Evolutionary conservation across 1,140 invertebrate genomes (phyloP), one percentile per base, ranked within the genome.

Genomic region (Parapsyche elsis): DNA sequence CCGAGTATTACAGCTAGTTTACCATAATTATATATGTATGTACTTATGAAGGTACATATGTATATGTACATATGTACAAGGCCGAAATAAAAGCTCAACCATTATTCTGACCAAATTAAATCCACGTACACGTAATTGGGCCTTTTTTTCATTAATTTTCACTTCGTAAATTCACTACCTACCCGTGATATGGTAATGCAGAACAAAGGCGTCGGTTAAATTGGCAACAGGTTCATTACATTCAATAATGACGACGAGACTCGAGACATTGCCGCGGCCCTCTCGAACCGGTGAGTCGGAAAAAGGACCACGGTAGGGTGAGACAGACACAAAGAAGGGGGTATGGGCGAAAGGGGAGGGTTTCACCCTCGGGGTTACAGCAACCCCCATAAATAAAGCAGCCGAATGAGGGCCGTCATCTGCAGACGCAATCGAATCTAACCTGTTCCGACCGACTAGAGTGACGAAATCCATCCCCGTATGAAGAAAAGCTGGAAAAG

Each of bases 381-480:
- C 73, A 46, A 77, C 73, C 71, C 12, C 71, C 81, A 82, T 82
- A 82, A 82, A 82, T 82, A 82, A 82, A 78, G 24, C 74, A 26
- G 7, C 78, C 77, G 75, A 79, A 82, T 82, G 76, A 82, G 81
- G 45, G 73, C 49, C 78, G 81, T 82, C 81, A 82, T 80, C 73
- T 80, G 78, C 81, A 82, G 78, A 61, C 81, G 59, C 59, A 61
- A 61, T 61, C 59, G 59, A 23, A 16, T 1, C 49, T 53, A 53
- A 53, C 30, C 30, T 38, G 30, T 7, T 21, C 14, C 53, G 14
- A 19, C 71, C 71, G 26, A n/a, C n/a, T n/a, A n/a, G n/a, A 19
- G 12, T 9, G 16, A 26, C 71, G 71, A 38, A 16, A 12, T 53
- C 49, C 4, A 53, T 5, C 10, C 49, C 49, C 7, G 2, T 38